A percentile compares a stretch with the other conserved stretches of the same genome.
Conservation (phyloP, 2,113 vertebrate genomes). For the Hypocryptadius cinnamomeus region DNA sequence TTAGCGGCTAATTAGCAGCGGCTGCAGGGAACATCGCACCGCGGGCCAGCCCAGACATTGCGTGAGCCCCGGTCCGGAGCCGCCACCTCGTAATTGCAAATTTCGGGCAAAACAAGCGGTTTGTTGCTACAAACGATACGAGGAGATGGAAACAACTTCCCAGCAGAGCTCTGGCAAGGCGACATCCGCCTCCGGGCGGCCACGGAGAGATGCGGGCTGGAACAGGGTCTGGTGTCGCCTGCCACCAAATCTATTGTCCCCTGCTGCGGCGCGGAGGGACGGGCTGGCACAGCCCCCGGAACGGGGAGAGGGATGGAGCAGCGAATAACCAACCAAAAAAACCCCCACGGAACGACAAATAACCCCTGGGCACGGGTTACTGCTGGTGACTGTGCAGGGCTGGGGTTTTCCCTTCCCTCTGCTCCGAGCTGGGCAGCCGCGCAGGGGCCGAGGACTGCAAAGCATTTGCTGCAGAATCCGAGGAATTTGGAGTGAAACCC, state of each 20-base stretch:
- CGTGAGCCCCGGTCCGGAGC: neutral
- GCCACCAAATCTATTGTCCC: neutral
- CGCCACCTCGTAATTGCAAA: neutral
- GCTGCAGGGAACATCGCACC: neutral
- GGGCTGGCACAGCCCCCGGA: neutral
- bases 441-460: neutral
- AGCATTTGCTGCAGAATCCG: constrained; percentile 47
- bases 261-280: neutral
- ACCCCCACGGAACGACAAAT: neutral
- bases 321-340: neutral
- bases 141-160: neutral
- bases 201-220: accelerated
- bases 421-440: neutral
- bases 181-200: accelerated
- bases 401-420: neutral
- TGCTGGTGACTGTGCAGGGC: neutral
- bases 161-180: neutral
- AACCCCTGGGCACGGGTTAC: accelerated
- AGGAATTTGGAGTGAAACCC: constrained; percentile 58
- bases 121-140: neutral
- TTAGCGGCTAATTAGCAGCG: constrained; percentile 13
- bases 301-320: neutral
- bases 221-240: neutral
- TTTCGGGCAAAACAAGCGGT: neutral
- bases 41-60: neutral